Evolutionary conservation across 2,888 invertebrate species (phyloP).

Genomic region (Macroteleia sp.): DNA sequence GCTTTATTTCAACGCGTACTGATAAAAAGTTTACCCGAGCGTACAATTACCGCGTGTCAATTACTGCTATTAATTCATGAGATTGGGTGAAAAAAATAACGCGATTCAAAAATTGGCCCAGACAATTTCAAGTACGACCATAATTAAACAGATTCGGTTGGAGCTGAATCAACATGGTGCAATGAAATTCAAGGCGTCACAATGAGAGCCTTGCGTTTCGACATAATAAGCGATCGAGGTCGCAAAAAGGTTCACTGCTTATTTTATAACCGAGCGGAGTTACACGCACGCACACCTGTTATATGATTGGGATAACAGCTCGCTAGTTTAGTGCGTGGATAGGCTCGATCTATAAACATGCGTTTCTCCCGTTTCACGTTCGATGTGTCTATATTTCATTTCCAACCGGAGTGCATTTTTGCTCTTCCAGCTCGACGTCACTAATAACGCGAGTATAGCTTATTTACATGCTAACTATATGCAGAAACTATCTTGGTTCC

Average conservation of each 20-base stretch:
- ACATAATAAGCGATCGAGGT: slow-evolving; percentile 29
- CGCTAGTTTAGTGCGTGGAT: slow-evolving; percentile 30
- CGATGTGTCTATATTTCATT: slow-evolving; percentile 71
- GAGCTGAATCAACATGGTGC: not conserved
- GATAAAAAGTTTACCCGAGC: slow-evolving; percentile 6
- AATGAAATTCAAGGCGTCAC: not conserved
- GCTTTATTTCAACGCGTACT: slow-evolving; percentile 7
- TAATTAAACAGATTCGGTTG: slow-evolving; percentile 1
- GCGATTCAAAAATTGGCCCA: too few species aligned
- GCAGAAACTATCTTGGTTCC: slow-evolving; percentile 52
- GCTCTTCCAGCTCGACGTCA: slow-evolving; percentile 67
- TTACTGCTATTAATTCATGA: slow-evolving; percentile 24
- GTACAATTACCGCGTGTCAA: slow-evolving; percentile 25
- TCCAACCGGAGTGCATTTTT: slow-evolving; percentile 73
- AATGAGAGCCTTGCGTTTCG: not conserved
- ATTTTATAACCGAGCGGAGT: slow-evolving; percentile 25
- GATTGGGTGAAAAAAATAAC: too few species aligned
- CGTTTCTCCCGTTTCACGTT: slow-evolving; percentile 46
- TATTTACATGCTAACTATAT: slow-evolving; percentile 74
- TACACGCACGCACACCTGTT: slow-evolving; percentile 48
- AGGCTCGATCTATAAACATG: slow-evolving; percentile 40
- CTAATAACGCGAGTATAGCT: slow-evolving; percentile 74
- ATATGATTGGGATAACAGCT: slow-evolving; percentile 51
- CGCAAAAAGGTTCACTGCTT: slow-evolving; percentile 22
- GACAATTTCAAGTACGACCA: not conserved